phyloP scores from a whole-genome alignment of 53 echinoderm and acorn worm species.

The Glandiceps talaboti region DNA sequence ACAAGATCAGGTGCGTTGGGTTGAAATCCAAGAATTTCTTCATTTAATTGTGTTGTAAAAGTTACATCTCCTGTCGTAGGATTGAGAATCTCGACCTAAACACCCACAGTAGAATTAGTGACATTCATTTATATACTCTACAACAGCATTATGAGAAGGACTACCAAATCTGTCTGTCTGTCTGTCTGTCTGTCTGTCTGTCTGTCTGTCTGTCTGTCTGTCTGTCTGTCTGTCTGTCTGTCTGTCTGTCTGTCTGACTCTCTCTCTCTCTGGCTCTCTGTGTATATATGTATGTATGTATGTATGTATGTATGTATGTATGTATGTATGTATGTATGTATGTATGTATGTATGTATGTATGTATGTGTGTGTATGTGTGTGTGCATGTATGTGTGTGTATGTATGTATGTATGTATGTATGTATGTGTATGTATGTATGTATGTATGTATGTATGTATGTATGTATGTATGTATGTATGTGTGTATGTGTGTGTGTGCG shows the following conservation, averaged over 20 bases:
- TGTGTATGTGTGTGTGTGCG: not conserved
- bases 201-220: not conserved
- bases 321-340: no score
- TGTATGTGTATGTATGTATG: not conserved
- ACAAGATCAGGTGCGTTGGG: constrained; percentile 13
- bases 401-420: no score
- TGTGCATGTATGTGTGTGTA: not conserved
- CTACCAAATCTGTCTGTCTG: no score
- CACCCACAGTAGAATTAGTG: not conserved
- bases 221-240: not conserved
- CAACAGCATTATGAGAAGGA: no score
- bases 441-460: not conserved
- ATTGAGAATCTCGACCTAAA: constrained; percentile 45
- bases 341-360: no score
- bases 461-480: not conserved
- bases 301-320: no score
- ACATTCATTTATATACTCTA: no score
- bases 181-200: not conserved
- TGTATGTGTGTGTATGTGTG: not conserved
- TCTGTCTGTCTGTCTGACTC: not conserved
- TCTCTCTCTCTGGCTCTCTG: not conserved
- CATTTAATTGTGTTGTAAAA: constrained; percentile 42
- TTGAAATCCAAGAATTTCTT: constrained; percentile 36
- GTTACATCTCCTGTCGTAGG: constrained; percentile 19
- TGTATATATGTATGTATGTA: no score